These are phyloP conservation scores for Aphaenogaster ashmeadi DNA, from an alignment of 1,140 invertebrate genomes.

Conservation along the genomic window DNA sequence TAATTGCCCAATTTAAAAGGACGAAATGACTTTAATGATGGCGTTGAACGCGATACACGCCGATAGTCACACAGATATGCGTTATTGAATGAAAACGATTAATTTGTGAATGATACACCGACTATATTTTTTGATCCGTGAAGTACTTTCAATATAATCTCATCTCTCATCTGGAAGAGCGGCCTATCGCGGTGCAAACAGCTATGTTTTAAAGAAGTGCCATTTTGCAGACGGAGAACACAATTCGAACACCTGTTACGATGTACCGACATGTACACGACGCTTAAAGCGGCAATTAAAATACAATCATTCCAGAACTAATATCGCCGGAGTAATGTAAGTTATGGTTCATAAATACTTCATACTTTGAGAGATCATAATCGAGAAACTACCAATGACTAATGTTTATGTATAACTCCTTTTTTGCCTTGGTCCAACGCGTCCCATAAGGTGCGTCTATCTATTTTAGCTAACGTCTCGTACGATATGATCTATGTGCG, in stretches of 20 bases:
- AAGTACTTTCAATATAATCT: neutral
- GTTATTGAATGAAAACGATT: slow-evolving; percentile 12
- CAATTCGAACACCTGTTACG: slow-evolving; percentile 5
- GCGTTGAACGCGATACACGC: neutral
- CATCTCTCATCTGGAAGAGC: too few species aligned
- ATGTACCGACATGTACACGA: neutral
- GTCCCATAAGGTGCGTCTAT: neutral
- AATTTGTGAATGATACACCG: neutral
- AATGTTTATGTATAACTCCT: slow-evolving; percentile 32
- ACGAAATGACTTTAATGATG: neutral
- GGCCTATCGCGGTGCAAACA: neutral
- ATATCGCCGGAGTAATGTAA: neutral
- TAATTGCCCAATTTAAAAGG: neutral
- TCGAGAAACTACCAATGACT: slow-evolving; percentile 12
- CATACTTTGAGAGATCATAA: slow-evolving; percentile 18
- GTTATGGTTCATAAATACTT: slow-evolving; percentile 31
- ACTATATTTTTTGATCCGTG: neutral
- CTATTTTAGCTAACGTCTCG: slow-evolving; percentile 15
- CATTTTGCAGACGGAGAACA: neutral
- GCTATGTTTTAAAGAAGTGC: neutral
- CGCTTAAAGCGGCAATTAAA: slow-evolving; percentile 35
- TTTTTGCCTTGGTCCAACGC: neutral
- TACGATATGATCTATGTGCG: slow-evolving; percentile 4
- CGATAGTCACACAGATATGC: neutral
- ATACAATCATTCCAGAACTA: slow-evolving; percentile 31